Conservation (phyloP, 2,113 vertebrate species). For the Eubucco bourcierii region DNA sequence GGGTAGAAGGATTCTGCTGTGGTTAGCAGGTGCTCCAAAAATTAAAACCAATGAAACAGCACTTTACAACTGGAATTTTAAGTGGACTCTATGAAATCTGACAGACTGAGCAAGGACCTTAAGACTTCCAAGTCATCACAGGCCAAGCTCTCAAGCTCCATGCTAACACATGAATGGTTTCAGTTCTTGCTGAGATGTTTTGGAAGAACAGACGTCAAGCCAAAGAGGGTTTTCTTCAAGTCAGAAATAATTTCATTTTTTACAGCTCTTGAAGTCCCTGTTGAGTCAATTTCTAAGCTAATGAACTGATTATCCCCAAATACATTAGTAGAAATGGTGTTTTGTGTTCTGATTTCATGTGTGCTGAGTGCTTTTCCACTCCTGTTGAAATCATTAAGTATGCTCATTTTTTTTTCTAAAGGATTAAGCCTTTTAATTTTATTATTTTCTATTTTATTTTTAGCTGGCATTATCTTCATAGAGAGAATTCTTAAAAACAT, state of each 20-base stretch:
- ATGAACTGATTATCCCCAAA: background rate
- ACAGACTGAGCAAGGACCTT: background rate
- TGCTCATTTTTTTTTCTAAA: background rate
- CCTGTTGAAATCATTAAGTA: slow-evolving; percentile 5
- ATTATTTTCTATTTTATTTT: slow-evolving; percentile 58
- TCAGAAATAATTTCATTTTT: background rate
- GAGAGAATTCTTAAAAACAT: slow-evolving; percentile 62
- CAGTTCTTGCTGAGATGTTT: background rate
- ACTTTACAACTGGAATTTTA: background rate
- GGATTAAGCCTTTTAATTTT: slow-evolving; percentile 40
- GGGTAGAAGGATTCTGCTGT: background rate
- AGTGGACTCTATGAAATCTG: background rate
- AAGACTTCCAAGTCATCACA: background rate
- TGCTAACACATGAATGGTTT: background rate
- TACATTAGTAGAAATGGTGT: background rate
- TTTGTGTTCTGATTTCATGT: slow-evolving; percentile 1
- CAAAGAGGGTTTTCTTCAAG: background rate
- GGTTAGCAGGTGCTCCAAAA: background rate
- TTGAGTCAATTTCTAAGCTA: background rate
- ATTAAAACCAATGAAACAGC: background rate
- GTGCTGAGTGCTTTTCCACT: background rate
- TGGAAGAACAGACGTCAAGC: background rate
- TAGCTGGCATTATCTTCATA: slow-evolving; percentile 61
- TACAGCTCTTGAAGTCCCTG: background rate
- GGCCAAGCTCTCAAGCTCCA: background rate